Conservation (phyloP, 2,113 vertebrate species). For the Dryoscopus gambensis region DNA sequence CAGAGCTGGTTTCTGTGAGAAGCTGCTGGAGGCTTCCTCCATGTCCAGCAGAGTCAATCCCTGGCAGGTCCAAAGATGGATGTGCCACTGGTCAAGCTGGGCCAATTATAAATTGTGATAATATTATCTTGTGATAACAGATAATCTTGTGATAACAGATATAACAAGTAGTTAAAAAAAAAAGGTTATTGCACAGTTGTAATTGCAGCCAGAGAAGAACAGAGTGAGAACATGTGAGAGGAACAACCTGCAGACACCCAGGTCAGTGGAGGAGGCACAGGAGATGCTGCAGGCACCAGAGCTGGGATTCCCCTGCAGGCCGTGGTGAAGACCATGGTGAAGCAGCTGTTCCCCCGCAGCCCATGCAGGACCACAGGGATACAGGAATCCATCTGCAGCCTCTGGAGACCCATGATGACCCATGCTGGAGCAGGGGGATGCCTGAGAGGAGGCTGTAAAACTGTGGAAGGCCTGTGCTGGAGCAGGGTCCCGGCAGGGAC, state of each 20-base stretch:
- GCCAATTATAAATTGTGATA: background rate
- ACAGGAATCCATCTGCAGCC: background rate
- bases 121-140: background rate
- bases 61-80: no score
- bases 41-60: fast-evolving
- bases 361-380: fast-evolving
- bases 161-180: no score
- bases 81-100: background rate
- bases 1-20: background rate
- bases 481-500: background rate
- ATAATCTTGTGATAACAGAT: background rate
- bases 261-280: fast-evolving
- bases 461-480: background rate
- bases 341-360: background rate
- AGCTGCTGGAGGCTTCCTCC: background rate
- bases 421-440: background rate
- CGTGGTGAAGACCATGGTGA: fast-evolving
- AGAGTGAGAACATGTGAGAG: background rate
- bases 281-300: background rate
- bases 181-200: background rate
- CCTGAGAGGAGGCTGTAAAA: background rate
- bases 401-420: background rate
- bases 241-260: background rate
- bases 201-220: background rate
- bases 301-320: background rate